phyloP scores from a whole-genome alignment of 2,113 vertebrate genomes.

The Microtus montanus region DNA sequence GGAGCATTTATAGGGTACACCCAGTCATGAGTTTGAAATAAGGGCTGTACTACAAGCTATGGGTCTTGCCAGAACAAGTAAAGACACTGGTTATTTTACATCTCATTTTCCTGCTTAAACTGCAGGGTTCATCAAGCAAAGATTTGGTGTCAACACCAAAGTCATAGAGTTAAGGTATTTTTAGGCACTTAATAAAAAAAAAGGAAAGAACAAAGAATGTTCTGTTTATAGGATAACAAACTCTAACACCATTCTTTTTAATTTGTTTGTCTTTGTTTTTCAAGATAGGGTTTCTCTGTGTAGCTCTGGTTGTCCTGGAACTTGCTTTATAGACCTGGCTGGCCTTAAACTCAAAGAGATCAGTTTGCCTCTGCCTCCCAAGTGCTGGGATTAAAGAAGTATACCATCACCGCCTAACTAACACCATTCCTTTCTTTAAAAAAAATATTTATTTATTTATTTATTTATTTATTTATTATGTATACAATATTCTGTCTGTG shows the following conservation, averaged over 20 bases:
- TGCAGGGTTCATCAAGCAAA: constrained; percentile 18
- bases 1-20: neutral
- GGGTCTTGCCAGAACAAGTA: constrained; percentile 11
- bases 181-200: constrained; percentile 34
- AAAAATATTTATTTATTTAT: too few relatives aligned
- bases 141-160: constrained; percentile 44
- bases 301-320: neutral
- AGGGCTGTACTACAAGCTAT: constrained; percentile 1
- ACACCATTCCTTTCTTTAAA: too few relatives aligned
- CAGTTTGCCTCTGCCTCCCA: neutral
- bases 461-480: too few relatives aligned
- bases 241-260: neutral
- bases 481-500: too few relatives aligned
- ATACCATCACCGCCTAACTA: neutral
- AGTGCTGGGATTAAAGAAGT: neutral
- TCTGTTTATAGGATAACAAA: constrained; percentile 20
- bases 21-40: constrained; percentile 40
- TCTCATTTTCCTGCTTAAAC: constrained; percentile 53
- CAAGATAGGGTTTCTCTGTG: neutral
- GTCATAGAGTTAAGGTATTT: neutral
- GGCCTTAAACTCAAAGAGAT: neutral
- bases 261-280: neutral
- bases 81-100: constrained; percentile 16
- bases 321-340: too few relatives aligned
- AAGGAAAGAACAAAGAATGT: constrained; percentile 16